phyloP scores from a whole-genome alignment of 2,113 vertebrate genomes.

The Trichomycterus rosablanca region DNA sequence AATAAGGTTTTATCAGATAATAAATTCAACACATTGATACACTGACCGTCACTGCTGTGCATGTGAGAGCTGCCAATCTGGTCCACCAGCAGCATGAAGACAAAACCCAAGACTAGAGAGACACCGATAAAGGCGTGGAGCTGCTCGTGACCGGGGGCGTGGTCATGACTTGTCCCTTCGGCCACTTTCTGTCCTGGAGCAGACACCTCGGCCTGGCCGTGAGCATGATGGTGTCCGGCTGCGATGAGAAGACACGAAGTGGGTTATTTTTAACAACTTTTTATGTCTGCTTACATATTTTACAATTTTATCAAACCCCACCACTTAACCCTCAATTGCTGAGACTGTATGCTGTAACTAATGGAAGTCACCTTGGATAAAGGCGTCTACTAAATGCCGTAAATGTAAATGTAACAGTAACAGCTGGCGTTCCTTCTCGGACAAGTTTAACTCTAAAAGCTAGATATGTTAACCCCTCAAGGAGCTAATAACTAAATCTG shows the following conservation, averaged over 20 bases:
- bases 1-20: background rate
- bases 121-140: constrained; percentile 93
- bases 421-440: too few species aligned
- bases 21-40: background rate
- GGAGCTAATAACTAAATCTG: too few species aligned
- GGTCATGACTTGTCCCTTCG: constrained; percentile 45
- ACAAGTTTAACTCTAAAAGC: too few species aligned
- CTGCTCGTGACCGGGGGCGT: constrained; percentile 68
- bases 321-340: too few species aligned
- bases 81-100: constrained; percentile 97
- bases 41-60: constrained; percentile 82
- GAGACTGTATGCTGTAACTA: too few species aligned
- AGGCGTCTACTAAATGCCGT: too few species aligned
- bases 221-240: constrained; percentile 79
- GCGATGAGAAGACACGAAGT: background rate
- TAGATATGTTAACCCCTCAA: too few species aligned
- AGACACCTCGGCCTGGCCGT: constrained; percentile 71
- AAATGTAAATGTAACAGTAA: too few species aligned
- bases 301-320: too few species aligned
- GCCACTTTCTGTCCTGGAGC: constrained; percentile 62
- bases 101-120: constrained; percentile 93
- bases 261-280: too few species aligned
- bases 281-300: too few species aligned
- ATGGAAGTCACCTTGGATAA: too few species aligned
- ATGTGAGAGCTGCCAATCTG: constrained; percentile 92